Percentiles rank a stretch among this genome's conserved stretches.
Conservation (phyloP, 2,888 invertebrate genomes). For the Pegoplata infirma region DNA sequence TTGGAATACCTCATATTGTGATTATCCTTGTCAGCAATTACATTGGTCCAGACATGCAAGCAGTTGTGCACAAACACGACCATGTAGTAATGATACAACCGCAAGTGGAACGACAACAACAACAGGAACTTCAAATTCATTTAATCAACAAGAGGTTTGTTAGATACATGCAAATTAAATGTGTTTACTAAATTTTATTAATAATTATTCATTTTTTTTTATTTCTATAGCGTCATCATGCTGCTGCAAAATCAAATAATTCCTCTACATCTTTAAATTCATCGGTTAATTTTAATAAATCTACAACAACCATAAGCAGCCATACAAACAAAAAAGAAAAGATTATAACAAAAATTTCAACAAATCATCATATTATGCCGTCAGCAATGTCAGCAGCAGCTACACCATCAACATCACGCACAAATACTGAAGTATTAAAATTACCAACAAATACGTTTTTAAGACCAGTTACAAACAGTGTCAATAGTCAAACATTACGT, state of each 20-base stretch:
- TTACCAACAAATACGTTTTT: slow-evolving; percentile 74
- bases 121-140: slow-evolving; percentile 48
- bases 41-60: slow-evolving; percentile 89
- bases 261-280: slow-evolving; percentile 52
- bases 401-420: slow-evolving; percentile 41
- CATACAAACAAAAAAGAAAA: slow-evolving; percentile 63
- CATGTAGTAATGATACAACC: slow-evolving; percentile 39
- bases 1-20: slow-evolving; percentile 97
- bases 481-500: slow-evolving; percentile 46
- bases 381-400: slow-evolving; percentile 33
- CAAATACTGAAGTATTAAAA: slow-evolving; percentile 70
- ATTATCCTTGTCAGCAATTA: slow-evolving; percentile 90
- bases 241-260: slow-evolving; percentile 49
- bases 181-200: background rate
- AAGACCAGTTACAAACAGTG: slow-evolving; percentile 66
- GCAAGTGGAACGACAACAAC: slow-evolving; percentile 46
- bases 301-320: slow-evolving; percentile 25
- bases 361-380: slow-evolving; percentile 44
- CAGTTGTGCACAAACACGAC: slow-evolving; percentile 69
- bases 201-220: background rate
- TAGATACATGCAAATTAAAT: background rate
- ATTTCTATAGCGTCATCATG: slow-evolving; percentile 44
- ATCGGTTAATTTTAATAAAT: slow-evolving; percentile 55
- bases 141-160: slow-evolving; percentile 32
- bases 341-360: slow-evolving; percentile 28